Evolutionary conservation across 2,113 vertebrate genomes (phyloP).

Genomic region (Tetrao urogallus): DNA sequence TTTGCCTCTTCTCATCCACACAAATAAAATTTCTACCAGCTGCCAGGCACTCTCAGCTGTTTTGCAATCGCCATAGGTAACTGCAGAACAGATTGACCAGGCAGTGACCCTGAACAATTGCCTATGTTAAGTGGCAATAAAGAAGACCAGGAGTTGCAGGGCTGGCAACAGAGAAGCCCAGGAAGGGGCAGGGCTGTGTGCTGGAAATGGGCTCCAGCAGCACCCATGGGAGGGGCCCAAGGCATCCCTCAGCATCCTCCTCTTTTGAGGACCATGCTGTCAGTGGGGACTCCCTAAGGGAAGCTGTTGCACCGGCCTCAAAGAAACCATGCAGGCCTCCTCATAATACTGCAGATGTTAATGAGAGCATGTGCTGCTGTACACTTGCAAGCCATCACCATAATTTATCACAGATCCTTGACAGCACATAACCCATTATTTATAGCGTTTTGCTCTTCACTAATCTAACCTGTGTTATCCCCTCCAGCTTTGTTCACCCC

Average conservation of each 20-base stretch:
- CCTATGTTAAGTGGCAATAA: background rate
- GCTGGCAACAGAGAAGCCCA: background rate
- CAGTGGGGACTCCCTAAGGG: background rate
- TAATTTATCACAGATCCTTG: background rate
- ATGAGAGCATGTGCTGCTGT: background rate
- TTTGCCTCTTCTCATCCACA: conserved; percentile 17
- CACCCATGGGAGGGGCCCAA: background rate
- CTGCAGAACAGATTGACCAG: background rate
- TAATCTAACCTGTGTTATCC: background rate
- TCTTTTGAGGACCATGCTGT: fast-evolving
- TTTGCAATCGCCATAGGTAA: background rate
- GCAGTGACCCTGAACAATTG: background rate
- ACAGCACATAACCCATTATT: background rate
- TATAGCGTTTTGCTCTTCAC: background rate
- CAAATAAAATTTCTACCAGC: conserved; percentile 17
- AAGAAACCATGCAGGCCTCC: fast-evolving
- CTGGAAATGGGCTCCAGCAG: background rate
- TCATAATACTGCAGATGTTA: background rate
- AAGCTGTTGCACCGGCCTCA: background rate
- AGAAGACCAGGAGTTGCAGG: background rate
- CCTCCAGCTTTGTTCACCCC: background rate
- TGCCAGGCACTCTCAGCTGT: background rate
- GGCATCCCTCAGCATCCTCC: background rate
- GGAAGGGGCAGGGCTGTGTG: background rate
- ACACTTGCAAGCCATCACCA: fast-evolving